Percentiles rank a stretch among this genome's conserved stretches.
phyloP scores from a whole-genome alignment of 2,797 vertebrate species.

The Thunnus albacares region DNA sequence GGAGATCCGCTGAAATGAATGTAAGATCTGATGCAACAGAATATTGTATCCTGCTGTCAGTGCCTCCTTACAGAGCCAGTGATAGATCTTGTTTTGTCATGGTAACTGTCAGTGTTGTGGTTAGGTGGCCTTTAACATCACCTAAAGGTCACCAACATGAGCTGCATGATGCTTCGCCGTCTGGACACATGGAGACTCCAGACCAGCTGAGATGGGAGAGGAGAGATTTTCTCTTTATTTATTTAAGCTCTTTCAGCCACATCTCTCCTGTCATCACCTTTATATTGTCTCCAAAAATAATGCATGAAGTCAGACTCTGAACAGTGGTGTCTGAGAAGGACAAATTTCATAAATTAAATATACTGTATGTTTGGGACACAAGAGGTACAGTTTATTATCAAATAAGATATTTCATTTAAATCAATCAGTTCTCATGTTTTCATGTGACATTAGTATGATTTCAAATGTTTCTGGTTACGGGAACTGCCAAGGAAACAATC shows the following conservation, averaged over 20 bases:
- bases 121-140: constrained; percentile 50
- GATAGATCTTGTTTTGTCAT: constrained; percentile 54
- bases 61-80: constrained; percentile 18
- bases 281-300: background rate
- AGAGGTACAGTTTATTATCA: too few species aligned
- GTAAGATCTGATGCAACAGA: background rate
- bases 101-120: constrained; percentile 48
- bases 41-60: constrained; percentile 32
- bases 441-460: background rate
- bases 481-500: background rate
- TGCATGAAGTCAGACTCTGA: too few species aligned
- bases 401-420: too few species aligned
- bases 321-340: background rate
- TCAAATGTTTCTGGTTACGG: background rate
- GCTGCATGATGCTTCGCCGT: constrained; percentile 45
- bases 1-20: background rate
- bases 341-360: background rate
- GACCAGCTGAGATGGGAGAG: constrained; percentile 29
- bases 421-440: too few species aligned
- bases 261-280: background rate
- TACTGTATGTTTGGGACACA: background rate
- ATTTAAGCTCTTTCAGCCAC: background rate
- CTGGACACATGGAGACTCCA: constrained; percentile 36
- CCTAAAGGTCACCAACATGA: constrained; percentile 64
- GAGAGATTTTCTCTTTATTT: constrained; percentile 17